Percentiles rank a stretch among this genome's conserved stretches.
Conservation (phyloP, 64 coral and sea anemone genomes). For the Pocillopora verrucosa region DNA sequence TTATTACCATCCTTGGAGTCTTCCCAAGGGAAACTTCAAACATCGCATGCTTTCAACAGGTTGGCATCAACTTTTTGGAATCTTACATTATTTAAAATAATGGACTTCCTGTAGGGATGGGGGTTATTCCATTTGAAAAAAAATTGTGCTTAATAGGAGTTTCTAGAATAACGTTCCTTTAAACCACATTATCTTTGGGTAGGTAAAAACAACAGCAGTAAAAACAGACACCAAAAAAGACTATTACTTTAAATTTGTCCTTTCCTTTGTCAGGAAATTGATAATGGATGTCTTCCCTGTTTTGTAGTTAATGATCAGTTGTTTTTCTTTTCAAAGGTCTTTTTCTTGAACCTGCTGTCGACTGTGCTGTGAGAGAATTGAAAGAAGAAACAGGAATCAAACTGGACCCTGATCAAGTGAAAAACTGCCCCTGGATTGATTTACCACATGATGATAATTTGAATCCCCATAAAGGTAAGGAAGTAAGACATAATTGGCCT, state of each 20-base stretch:
- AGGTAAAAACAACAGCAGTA: too few species aligned
- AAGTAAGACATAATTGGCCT: background rate
- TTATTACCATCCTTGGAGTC: conserved; percentile 77
- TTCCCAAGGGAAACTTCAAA: conserved; percentile 94
- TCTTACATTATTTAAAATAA: background rate
- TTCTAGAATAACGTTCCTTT: too few species aligned
- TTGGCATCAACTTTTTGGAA: background rate
- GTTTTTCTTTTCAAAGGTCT: conserved; percentile 48
- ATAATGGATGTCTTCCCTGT: background rate
- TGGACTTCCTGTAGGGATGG: too few species aligned
- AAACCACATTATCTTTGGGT: too few species aligned
- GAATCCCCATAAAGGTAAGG: conserved; percentile 92
- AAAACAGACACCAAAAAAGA: too few species aligned
- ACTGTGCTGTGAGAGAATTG: conserved; percentile 87
- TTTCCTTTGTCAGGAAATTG: too few species aligned
- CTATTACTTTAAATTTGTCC: too few species aligned
- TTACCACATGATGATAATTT: conserved; percentile 86
- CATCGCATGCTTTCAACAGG: conserved; percentile 88
- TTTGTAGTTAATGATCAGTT: background rate
- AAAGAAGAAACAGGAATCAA: conserved; percentile 94
- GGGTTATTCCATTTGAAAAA: too few species aligned
- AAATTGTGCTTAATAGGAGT: too few species aligned
- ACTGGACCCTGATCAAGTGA: conserved; percentile 62
- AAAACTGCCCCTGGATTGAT: conserved; percentile 60
- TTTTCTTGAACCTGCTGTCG: conserved; percentile 81